Percentiles rank a stretch among this genome's conserved stretches.
These are phyloP conservation scores for Lasioglossum marginatum DNA, from an alignment of 2,888 invertebrate genomes.

Conservation along the genomic window DNA sequence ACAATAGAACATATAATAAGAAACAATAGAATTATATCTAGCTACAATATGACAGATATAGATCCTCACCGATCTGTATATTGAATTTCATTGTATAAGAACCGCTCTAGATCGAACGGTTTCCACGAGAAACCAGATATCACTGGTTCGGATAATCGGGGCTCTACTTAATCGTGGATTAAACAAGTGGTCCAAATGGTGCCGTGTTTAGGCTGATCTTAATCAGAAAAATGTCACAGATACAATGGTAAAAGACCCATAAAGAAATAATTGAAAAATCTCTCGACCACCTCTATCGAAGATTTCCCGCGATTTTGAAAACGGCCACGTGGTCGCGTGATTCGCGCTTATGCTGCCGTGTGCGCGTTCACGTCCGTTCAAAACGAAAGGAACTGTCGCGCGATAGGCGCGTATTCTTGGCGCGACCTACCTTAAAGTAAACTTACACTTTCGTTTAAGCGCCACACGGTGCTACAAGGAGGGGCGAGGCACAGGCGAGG, in stretches of 20 bases:
- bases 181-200: background rate
- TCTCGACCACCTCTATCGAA: background rate
- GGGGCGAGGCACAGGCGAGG: constrained; percentile 51
- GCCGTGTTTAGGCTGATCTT: background rate
- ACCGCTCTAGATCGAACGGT: too few relatives aligned
- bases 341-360: background rate
- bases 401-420: constrained; percentile 64
- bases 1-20: too few relatives aligned
- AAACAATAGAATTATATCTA: too few relatives aligned
- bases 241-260: background rate
- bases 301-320: background rate
- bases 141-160: background rate
- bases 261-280: background rate
- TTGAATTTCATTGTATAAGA: too few relatives aligned
- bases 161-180: background rate
- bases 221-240: background rate
- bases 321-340: background rate
- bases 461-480: constrained; percentile 48
- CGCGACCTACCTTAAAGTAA: constrained; percentile 69
- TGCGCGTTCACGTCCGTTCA: background rate
- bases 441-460: constrained; percentile 72
- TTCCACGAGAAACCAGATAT: too few relatives aligned
- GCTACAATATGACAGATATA: too few relatives aligned
- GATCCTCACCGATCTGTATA: too few relatives aligned
- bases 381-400: constrained; percentile 39